phyloP scores from a whole-genome alignment of 2,888 invertebrate species.

The Prosopocoilus inquinatus region DNA sequence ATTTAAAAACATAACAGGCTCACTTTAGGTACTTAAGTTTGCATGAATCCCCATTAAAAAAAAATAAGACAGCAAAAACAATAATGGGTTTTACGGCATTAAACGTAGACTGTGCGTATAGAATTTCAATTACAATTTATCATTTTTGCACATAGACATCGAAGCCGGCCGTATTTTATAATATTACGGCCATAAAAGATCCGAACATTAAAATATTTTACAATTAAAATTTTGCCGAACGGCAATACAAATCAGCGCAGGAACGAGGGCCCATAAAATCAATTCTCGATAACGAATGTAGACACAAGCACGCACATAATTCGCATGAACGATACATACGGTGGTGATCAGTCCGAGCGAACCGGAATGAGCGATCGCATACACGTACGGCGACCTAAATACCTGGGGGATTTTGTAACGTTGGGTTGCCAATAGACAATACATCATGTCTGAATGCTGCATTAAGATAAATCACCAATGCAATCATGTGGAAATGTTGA shows the following conservation, averaged over 20 bases:
- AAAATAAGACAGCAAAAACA: too few relatives aligned
- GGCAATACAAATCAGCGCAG: constrained; percentile 21
- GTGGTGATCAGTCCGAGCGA: constrained; percentile 16
- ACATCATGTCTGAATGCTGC: constrained; percentile 48
- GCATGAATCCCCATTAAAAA: too few relatives aligned
- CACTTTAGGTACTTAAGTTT: too few relatives aligned
- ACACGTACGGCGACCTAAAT: constrained; percentile 45
- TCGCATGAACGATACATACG: constrained; percentile 12
- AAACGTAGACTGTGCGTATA: too few relatives aligned
- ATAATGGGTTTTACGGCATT: too few relatives aligned
- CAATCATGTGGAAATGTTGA: constrained; percentile 48
- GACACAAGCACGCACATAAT: constrained; percentile 20
- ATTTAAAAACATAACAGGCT: too few relatives aligned
- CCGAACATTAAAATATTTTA: constrained; percentile 18
- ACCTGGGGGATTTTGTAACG: constrained; percentile 49
- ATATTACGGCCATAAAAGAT: too few relatives aligned
- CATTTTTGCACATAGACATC: too few relatives aligned
- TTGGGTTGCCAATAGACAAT: constrained; percentile 48
- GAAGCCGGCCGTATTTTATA: too few relatives aligned
- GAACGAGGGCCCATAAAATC: constrained; percentile 22
- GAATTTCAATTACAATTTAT: too few relatives aligned
- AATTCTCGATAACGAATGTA: constrained; percentile 22
- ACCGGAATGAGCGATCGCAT: constrained; percentile 34
- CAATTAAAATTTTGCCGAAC: constrained; percentile 22
- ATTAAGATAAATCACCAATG: constrained; percentile 49